Evolutionary conservation across 1,140 invertebrate species (phyloP).

Genomic region (Bombus soroeensis): DNA sequence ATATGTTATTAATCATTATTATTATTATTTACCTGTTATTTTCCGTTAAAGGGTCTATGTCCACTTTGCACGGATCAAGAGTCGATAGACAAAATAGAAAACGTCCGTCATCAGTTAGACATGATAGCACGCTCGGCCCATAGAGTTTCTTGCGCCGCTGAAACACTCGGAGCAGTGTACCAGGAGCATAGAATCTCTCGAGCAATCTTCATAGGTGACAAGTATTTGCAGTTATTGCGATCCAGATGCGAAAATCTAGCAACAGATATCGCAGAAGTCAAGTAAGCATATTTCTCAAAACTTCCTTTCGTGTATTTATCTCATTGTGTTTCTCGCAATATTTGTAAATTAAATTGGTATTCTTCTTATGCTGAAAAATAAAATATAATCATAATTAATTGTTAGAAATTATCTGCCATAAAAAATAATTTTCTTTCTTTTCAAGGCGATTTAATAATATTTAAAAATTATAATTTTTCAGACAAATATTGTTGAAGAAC

Average conservation of each 20-base stretch:
- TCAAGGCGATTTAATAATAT: no score
- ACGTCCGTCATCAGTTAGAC: constrained; percentile 75
- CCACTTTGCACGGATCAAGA: constrained; percentile 79
- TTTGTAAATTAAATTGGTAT: neutral
- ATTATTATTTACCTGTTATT: neutral
- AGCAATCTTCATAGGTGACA: constrained; percentile 76
- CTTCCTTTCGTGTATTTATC: neutral
- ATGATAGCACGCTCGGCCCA: constrained; percentile 78
- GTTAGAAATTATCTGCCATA: neutral
- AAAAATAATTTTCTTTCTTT: neutral
- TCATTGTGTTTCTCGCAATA: neutral
- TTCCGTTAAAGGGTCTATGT: constrained; percentile 73
- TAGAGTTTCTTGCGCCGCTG: constrained; percentile 77
- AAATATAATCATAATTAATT: neutral
- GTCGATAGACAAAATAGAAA: constrained; percentile 78
- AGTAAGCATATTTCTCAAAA: constrained; percentile 69
- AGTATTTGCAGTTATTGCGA: constrained; percentile 75
- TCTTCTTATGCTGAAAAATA: neutral
- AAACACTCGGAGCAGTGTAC: constrained; percentile 78
- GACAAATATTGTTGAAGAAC: constrained; percentile 77
- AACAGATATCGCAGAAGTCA: constrained; percentile 77
- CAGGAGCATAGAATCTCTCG: constrained; percentile 78
- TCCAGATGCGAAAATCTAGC: constrained; percentile 76
- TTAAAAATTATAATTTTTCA: constrained; percentile 67
- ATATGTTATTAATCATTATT: neutral